Evolutionary conservation across 1,140 invertebrate genomes (phyloP), one percentile per base, ranked within the genome.

Genomic region (Macrobrachium rosenbergii): DNA sequence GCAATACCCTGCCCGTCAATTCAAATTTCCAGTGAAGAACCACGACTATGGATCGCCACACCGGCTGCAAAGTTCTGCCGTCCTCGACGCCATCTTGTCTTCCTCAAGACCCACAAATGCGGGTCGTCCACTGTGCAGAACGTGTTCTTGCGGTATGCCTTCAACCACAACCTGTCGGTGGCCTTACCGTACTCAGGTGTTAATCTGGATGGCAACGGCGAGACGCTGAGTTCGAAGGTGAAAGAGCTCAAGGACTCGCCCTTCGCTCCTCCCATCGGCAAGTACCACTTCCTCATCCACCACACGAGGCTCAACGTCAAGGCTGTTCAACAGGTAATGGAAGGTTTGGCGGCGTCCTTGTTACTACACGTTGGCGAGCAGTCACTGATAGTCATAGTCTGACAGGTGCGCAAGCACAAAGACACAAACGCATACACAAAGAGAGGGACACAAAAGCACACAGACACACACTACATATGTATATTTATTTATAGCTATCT

Each of bases 71-170:
- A 76, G 2, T 73, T 67, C 45, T 89, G 89, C 88, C 73, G 76
- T n/a, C 76, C 89, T 21, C 82, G 76, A 19, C 85, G 80, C 75
- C 79, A 86, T 59, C 77, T 91, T 17, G 90, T 90, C 17, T 92
- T 92, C 88, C 88, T 92, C 64, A 92, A 92, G 82, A 92, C 92
- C 1, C 92, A 93, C 90, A 93, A 93, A 90, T 92, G 92, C 82
- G 93, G 91, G 58, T 92, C 92, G 82, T 91, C 91, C 8, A 92
- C 92, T 0, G 90, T 93, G 6, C 92, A 93, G 81, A 93, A 92
- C 89, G 91, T 93, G 58, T 90, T 93, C 45, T 87, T 93, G 81
- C 89, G 92, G 64, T 90, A 91, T 89, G 92, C 91, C 37, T 88
- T 91, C 59, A 73, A 88, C 52, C 90, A 92, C 60, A 90, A 92